These are phyloP conservation scores for Rhynchonycteris naso DNA, from an alignment of 2,797 vertebrate genomes.

Conservation along the genomic window DNA sequence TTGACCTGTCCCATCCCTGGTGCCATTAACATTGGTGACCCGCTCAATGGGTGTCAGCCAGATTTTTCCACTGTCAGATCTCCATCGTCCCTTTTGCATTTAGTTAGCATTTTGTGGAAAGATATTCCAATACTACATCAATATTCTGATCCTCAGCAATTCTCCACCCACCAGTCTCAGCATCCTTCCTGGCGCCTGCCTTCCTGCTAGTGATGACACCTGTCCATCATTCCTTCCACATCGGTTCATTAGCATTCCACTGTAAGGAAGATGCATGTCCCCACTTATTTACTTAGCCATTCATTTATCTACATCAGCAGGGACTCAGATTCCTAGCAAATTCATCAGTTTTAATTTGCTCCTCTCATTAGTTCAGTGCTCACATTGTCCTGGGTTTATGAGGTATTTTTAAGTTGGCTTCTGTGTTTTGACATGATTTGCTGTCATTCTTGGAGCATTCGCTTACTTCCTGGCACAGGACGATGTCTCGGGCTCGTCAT, in stretches of 20 bases:
- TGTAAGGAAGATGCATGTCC: neutral
- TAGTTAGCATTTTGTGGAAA: neutral
- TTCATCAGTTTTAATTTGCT: neutral
- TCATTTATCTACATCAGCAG: neutral
- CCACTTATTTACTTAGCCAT: neutral
- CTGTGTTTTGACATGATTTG: neutral
- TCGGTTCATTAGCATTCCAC: neutral
- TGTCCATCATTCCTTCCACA: neutral
- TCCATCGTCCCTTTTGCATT: neutral
- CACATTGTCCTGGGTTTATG: neutral
- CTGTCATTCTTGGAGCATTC: neutral
- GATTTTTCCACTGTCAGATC: neutral
- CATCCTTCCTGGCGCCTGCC: neutral
- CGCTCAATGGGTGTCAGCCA: neutral
- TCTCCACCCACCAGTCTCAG: neutral
- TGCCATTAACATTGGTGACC: fast-evolving
- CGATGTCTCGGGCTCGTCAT: neutral
- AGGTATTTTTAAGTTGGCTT: neutral
- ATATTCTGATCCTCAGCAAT: neutral
- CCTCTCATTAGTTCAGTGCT: neutral
- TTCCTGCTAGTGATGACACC: neutral
- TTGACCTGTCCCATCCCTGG: neutral
- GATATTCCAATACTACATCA: neutral
- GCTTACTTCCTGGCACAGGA: neutral
- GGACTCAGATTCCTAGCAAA: neutral